phyloP scores from a whole-genome alignment of 2,113 vertebrate species.

The Sardina pilchardus region DNA sequence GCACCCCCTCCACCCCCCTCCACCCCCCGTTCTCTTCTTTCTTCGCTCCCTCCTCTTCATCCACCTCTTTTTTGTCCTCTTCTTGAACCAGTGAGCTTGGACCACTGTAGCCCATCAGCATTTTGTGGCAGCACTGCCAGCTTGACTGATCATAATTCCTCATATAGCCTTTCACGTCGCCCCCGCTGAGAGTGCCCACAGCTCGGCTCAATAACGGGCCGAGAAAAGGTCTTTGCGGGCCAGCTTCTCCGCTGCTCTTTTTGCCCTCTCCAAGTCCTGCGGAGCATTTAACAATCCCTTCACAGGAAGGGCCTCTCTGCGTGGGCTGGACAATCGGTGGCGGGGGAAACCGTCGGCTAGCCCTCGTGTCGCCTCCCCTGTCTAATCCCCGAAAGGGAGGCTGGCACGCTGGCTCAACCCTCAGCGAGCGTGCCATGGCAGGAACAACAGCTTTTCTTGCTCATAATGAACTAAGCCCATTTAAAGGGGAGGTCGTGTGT shows the following conservation, averaged over 20 bases:
- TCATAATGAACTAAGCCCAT: constrained; percentile 49
- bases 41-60: background rate
- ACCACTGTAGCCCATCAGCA: background rate
- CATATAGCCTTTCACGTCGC: background rate
- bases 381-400: constrained; percentile 35
- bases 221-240: constrained; percentile 1
- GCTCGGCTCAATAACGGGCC: background rate
- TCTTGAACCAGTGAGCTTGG: background rate
- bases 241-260: background rate
- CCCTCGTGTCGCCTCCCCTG: constrained; percentile 19
- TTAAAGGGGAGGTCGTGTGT: constrained; percentile 40
- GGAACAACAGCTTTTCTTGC: constrained; percentile 43
- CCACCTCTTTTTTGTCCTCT: background rate
- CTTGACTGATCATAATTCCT: constrained; percentile 18
- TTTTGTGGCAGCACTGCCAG: background rate
- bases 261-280: constrained; percentile 3
- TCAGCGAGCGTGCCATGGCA: constrained; percentile 28
- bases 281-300: background rate
- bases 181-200: background rate
- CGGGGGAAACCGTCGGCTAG: background rate
- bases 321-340: background rate
- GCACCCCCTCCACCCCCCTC: background rate
- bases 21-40: background rate
- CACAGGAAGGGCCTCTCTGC: constrained; percentile 1
- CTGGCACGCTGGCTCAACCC: constrained; percentile 43